Percentiles rank a stretch among this genome's conserved stretches.
Conservation (phyloP, 2,888 invertebrate species). For the Caenorhabditis wallacei region DNA sequence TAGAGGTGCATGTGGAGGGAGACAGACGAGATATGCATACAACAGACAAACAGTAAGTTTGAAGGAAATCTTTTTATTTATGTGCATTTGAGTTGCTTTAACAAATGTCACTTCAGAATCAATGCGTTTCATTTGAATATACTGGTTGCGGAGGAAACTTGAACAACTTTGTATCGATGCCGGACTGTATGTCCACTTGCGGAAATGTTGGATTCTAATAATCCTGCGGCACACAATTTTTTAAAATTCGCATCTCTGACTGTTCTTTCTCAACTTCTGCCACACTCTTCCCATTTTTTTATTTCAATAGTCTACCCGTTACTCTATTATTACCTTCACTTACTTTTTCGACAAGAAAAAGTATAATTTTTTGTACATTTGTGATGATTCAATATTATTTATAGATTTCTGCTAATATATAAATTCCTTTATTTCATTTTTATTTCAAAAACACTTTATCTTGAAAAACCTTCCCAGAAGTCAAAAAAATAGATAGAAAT, state of each 20-base stretch:
- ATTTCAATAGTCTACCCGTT: neutral
- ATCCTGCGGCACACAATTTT: neutral
- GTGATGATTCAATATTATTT: constrained; percentile 20
- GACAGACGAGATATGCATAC: constrained; percentile 82
- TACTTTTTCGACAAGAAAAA: constrained; percentile 6
- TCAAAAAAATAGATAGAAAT: too few relatives aligned
- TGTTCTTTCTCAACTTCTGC: constrained; percentile 38
- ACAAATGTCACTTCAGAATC: constrained; percentile 71
- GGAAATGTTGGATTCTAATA: constrained; percentile 79
- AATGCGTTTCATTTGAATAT: constrained; percentile 82
- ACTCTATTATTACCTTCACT: constrained; percentile 5
- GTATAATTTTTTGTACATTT: constrained; percentile 28
- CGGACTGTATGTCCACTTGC: constrained; percentile 80
- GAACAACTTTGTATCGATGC: constrained; percentile 81
- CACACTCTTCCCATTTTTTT: constrained; percentile 53
- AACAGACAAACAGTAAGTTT: constrained; percentile 79
- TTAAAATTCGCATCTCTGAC: constrained; percentile 34
- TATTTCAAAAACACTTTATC: too few relatives aligned
- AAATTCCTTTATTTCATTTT: constrained; percentile 18
- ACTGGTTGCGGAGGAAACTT: constrained; percentile 82
- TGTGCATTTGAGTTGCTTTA: too few relatives aligned
- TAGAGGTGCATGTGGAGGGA: constrained; percentile 81
- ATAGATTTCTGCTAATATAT: constrained; percentile 1
- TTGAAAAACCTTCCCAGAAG: too few relatives aligned
- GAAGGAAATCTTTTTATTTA: neutral